Percentiles rank a stretch among this genome's conserved stretches.
Evolutionary conservation across 2,113 vertebrate genomes (phyloP).

Genomic region (Ursus arctos): DNA sequence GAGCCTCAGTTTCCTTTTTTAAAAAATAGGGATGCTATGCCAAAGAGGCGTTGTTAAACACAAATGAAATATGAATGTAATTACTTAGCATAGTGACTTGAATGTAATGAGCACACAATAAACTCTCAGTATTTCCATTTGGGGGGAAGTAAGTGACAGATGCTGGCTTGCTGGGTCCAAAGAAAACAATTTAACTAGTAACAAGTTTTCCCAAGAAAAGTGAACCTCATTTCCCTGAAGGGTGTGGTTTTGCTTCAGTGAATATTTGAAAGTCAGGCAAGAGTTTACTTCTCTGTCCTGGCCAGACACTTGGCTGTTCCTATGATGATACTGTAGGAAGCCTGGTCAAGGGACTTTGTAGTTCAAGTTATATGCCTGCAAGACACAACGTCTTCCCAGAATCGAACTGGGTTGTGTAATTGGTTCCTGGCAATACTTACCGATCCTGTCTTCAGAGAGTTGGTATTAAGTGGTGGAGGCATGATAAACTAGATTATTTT

Average conservation of each 20-base stretch:
- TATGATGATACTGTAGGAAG: accelerated
- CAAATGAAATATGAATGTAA: not conserved
- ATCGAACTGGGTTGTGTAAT: not conserved
- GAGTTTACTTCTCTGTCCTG: not conserved
- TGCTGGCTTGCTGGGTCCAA: not conserved
- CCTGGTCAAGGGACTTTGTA: not conserved
- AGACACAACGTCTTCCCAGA: not conserved
- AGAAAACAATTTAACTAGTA: not conserved
- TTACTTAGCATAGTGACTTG: not conserved
- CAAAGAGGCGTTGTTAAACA: not conserved
- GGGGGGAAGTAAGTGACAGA: not conserved
- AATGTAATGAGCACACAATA: not conserved
- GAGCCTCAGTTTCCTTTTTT: not conserved
- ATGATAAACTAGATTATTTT: not conserved
- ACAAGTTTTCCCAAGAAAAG: not conserved
- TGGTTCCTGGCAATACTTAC: not conserved
- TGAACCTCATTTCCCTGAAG: not conserved
- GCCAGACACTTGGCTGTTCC: not conserved
- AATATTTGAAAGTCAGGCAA: not conserved
- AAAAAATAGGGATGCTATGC: not conserved
- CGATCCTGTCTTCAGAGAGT: not conserved
- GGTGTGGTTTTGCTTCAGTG: not conserved
- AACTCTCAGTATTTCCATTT: not conserved
- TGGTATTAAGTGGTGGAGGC: not conserved
- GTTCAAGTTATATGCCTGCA: not conserved